Conservation (phyloP, 2,113 vertebrate genomes). For the Girardinichthys multiradiatus region DNA sequence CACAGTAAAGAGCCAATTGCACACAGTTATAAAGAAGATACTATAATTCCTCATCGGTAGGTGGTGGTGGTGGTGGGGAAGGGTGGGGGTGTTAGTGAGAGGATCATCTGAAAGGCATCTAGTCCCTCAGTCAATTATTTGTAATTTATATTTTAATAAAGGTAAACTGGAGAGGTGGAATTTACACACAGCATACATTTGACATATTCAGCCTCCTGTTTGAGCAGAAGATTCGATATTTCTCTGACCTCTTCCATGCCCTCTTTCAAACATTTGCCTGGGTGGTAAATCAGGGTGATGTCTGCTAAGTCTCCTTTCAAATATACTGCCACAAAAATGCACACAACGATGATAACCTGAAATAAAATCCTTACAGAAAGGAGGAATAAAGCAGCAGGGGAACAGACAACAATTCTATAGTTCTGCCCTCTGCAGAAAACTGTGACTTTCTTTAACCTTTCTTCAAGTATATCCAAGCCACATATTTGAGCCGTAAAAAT, state of each 20-base stretch:
- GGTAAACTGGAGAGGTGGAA: slow-evolving; percentile 24
- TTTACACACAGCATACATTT: slow-evolving; percentile 43
- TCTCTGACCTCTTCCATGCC: slow-evolving; percentile 55
- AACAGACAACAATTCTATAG: slow-evolving; percentile 40
- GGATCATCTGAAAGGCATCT: slow-evolving; percentile 18
- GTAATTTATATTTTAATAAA: slow-evolving; percentile 38
- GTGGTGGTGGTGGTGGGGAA: too few relatives aligned
- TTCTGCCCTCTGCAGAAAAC: slow-evolving; percentile 20
- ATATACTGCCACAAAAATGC: slow-evolving; percentile 42
- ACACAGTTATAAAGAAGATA: slow-evolving; percentile 19
- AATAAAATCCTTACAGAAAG: slow-evolving; percentile 51
- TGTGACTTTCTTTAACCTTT: neutral
- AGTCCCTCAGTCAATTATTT: slow-evolving; percentile 42
- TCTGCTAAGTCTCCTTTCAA: slow-evolving; percentile 58
- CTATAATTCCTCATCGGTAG: slow-evolving; percentile 28
- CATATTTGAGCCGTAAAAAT: slow-evolving; percentile 8
- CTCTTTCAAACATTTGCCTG: slow-evolving; percentile 47
- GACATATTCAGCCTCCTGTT: slow-evolving; percentile 35
- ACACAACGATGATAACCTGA: slow-evolving; percentile 51
- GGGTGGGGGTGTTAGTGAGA: slow-evolving; percentile 12
- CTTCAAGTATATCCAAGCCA: slow-evolving; percentile 21
- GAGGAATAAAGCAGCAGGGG: slow-evolving; percentile 19
- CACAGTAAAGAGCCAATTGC: slow-evolving; percentile 45
- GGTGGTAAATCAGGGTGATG: slow-evolving; percentile 21
- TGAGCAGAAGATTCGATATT: slow-evolving; percentile 52